Evolutionary conservation across 2,888 invertebrate species (phyloP), one percentile per base, ranked within the genome.

Genomic region (Andricus curvator): DNA sequence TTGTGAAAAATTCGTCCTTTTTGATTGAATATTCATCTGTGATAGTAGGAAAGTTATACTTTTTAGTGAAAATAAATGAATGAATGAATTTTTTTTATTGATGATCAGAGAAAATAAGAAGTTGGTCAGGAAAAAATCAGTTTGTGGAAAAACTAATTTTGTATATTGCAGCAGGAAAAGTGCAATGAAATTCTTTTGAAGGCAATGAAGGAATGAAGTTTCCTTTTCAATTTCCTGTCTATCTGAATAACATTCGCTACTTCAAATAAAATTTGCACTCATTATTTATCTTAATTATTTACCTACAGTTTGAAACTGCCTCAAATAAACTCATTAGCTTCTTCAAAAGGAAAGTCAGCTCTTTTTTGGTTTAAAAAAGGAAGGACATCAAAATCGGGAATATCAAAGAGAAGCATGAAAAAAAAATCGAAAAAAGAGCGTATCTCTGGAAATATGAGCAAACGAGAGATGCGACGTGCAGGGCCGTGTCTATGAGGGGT

Each of bases 401-500:
- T 74, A 74, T 74, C 70, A 74, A 74, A 74, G 70, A 29, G 8
- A 17, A 48, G 48, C 15, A 22, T 6, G 44, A 15, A 68, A 44
- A 68, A 6, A 11, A 13, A 22, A n/a, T n/a, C 9, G 44, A 25
- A 44, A 68, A 33, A 51, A n/a, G 20, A n/a, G 11, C 20, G 37
- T 37, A 37, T 37, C 37, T 37, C 70, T 25, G 51, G 33, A 74
- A 74, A 74, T 74, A 74, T 74, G 56, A 74, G 51, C 25, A 51
- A 70, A 70, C 51, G 29, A 70, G 70, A 70, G 51, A 51, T 33
- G 51, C 70, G 20, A 70, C 29, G 51, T 70, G 70, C 51, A 51
- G 70, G 70, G 33, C 33, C 5, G 70, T 51, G 56, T 74, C 51
- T 51, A 51, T 74, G 33, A 74, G 56, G 20, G 29, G 82, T 79